These are phyloP conservation scores for Limnodromus scolopaceus DNA, from an alignment of 2,797 vertebrate species.

Conservation along the genomic window DNA sequence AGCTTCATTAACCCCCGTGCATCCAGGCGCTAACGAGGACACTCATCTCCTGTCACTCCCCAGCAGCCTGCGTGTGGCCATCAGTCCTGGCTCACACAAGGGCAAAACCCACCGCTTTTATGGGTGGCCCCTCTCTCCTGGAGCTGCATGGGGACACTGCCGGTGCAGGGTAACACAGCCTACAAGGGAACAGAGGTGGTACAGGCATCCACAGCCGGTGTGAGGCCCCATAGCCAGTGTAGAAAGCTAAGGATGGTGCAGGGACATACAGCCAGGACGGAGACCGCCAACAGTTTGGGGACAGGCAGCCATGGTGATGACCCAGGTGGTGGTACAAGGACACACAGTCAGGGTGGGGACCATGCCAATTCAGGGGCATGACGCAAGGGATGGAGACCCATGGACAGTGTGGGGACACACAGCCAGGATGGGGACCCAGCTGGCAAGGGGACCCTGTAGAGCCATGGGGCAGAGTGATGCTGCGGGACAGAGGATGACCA, in stretches of 20 bases:
- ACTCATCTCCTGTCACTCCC: not conserved
- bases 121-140: not conserved
- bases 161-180: not conserved
- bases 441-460: not conserved
- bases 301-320: not conserved
- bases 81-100: not conserved
- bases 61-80: not conserved
- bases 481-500: not conserved
- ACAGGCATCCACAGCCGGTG: rapidly evolving
- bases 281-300: rapidly evolving
- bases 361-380: not conserved
- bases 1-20: not conserved
- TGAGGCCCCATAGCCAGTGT: not conserved
- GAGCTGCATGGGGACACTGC: not conserved
- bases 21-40: not conserved
- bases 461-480: not conserved
- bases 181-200: not conserved
- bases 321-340: not conserved
- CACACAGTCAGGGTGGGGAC: not conserved
- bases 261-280: not conserved
- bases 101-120: rapidly evolving
- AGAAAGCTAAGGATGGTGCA: not conserved
- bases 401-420: not conserved
- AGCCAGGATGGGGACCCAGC: not conserved
- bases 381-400: not conserved